Evolutionary conservation across 2,797 vertebrate species (phyloP).

Genomic region (Pygocentrus nattereri): DNA sequence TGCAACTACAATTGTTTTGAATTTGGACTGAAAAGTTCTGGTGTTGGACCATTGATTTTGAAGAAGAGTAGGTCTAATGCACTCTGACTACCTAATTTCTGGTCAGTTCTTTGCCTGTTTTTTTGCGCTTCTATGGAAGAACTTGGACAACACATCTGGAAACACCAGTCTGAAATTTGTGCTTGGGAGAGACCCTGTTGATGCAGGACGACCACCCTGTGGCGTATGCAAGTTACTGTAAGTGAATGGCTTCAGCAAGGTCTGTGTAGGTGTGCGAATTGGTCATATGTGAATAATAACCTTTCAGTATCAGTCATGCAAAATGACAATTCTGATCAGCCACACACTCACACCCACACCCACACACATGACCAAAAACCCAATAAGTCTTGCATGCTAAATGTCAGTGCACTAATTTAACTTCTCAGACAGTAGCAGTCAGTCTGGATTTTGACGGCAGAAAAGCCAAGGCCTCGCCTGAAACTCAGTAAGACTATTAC

Average conservation of each 20-base stretch:
- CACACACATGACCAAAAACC: conserved; percentile 3
- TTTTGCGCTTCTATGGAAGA: neutral
- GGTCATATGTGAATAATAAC: no score
- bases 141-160: neutral
- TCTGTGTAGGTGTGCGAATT: no score
- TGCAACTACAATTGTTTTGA: no score
- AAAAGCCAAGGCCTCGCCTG: no score
- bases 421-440: neutral
- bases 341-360: neutral
- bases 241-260: no score
- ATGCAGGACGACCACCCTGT: neutral
- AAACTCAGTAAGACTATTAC: neutral
- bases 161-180: neutral
- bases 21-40: no score
- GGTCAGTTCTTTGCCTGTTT: neutral
- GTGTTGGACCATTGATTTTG: conserved; percentile 43
- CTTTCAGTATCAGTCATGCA: no score
- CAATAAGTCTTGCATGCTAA: neutral
- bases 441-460: neutral
- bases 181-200: neutral
- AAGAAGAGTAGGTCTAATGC: conserved; percentile 36
- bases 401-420: neutral
- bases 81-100: neutral
- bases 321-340: neutral
- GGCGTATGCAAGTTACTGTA: neutral